Conservation (phyloP, 2,113 vertebrate species). For the Chionis minor region DNA sequence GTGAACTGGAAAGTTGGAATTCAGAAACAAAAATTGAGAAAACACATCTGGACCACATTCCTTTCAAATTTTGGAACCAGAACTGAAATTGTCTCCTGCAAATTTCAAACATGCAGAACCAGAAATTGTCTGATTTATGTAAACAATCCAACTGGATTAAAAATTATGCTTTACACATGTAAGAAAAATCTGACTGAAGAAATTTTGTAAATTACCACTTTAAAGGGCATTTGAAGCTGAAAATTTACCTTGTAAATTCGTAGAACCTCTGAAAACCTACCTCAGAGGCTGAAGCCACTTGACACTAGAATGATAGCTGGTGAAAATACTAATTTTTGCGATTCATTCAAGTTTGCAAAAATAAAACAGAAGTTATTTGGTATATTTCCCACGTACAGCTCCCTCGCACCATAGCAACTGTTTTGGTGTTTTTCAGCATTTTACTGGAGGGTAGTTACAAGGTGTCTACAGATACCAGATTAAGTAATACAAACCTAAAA, state of each 20-base stretch:
- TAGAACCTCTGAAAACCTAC: background rate
- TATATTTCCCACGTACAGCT: background rate
- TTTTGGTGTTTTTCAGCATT: background rate
- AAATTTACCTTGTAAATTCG: background rate
- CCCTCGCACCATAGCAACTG: background rate
- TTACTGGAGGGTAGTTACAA: background rate
- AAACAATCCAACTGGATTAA: background rate
- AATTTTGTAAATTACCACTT: background rate
- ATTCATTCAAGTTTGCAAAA: background rate
- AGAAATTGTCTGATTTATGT: background rate
- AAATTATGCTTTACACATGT: background rate
- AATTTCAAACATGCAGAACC: background rate
- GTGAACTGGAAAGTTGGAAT: background rate
- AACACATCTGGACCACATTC: background rate
- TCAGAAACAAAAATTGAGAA: background rate
- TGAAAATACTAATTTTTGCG: background rate
- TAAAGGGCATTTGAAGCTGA: background rate
- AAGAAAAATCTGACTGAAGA: background rate
- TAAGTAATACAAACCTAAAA: background rate
- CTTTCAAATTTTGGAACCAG: background rate
- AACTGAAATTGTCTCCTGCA: background rate
- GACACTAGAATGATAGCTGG: background rate
- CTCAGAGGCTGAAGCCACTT: background rate
- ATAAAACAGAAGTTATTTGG: background rate
- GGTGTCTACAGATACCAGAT: background rate